Evolutionary conservation across 2,888 invertebrate genomes (phyloP), one percentile per base, ranked within the genome.

Genomic region (Xestia c-nigrum): DNA sequence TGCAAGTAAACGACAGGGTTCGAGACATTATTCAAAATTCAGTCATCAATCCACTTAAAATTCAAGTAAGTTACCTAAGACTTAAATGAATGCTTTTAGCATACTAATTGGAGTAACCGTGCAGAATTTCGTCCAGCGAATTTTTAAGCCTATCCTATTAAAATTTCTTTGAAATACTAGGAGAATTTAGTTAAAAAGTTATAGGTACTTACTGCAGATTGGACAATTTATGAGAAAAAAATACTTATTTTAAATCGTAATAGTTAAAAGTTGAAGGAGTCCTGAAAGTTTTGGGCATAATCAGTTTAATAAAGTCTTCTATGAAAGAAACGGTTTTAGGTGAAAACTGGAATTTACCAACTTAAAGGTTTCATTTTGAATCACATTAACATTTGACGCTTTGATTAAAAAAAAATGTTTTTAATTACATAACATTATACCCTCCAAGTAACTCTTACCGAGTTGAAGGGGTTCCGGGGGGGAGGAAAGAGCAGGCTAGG

Each of bases 31-130:
- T 79, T 82, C 76, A 87, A 81, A 85, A 79, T 85, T 87, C 61
- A 73, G 85, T 82, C 82, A 89, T 85, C 82, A 87, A 87, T 87
- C 84, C 77, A 78, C 80, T 87, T 87, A 85, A 85, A 80, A 86
- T 83, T 86, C 84, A 72, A 84, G 81, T 78, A 82, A 82, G 83
- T 81, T 76, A 78, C 77, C 78, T 77, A 85, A 85, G 85, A 75
- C 81, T 82, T 81, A 79, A 86, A 80, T 74, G 38, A 87, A 82
- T 83, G 81, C 85, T 75, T 67, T 83, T 66, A 61, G 88, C 81
- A 87, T 87, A 87, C 85, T 87, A 88, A 88, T 88, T 71, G 46
- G 59, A 24, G 57, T 31, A 52, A 55, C 78, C 68, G 69, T 74
- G 74, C 67, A 57, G 50, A 87, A 80, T 80, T 78, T 76, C 0